Base-by-base conservation (phyloP, 1,140 invertebrate species). In the Agrypnia vestita region DNA sequence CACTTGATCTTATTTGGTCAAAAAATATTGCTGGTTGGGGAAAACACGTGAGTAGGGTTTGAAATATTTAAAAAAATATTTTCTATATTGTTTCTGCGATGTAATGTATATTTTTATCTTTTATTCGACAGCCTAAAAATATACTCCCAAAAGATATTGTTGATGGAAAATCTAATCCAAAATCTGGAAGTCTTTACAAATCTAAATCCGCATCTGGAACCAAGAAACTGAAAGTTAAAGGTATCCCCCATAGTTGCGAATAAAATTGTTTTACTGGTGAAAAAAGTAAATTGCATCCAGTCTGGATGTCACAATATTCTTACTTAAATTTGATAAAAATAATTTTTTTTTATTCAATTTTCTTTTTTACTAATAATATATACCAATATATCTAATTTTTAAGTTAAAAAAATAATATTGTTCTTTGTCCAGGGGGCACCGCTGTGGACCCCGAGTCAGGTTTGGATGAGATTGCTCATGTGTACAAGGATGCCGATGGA, bases 391-490 rank as follows among this genome's bases (percentile, higher is more conserved):
- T 35, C 25, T 35, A 35, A 35, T 35, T 35, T 35, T 3, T 35
- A 6, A 51, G 49, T 13, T 51, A 51, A 51, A 35, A 35, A 51
- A 19, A 44, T 35, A 11, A 71, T 3, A 3, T 17, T 72, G 13
- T 47, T 72, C 25, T 44, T 11, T 4, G 15, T 17, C 19, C 55
- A 90, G 93, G 93, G 73, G 97, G 96, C 0, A 93, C 93, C 12
- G 96, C 97, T 7, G 94, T 97, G 1, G 97, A 99, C 89, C 96
- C 97, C 0, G 96, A 97, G 35, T 96, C 95, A 71, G 94, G 93
- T 0, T 84, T 99, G 13, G 94, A 94, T 80, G 92, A 97, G 83
- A 86, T 87, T 4, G 94, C 96, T 0, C 97, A 98, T 89, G 95
- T 99, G 9, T 95, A 96, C 85, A 88, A 91, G 79, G 84, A 88